Base-by-base conservation (phyloP, 2,797 vertebrate genomes). In the Lepus oiostolus region DNA sequence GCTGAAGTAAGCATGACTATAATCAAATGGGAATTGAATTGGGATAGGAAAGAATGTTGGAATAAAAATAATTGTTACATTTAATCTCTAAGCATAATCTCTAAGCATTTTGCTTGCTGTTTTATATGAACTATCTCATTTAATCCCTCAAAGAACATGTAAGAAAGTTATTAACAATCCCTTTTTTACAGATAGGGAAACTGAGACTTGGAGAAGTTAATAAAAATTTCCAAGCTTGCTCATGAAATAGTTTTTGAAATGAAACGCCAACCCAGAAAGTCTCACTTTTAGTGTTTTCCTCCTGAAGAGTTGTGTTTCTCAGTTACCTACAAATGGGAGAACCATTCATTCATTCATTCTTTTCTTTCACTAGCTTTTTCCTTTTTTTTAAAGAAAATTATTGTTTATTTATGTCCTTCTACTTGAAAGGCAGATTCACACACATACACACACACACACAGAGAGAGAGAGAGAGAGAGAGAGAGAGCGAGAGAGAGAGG, bases 11-110 rank as follows among this genome's bases (percentile, higher is more conserved):
- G 87, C n/a, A 91, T 86, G 77, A 68, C 60, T 90, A 17, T 94
- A 93, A 75, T 93, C 71, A 96, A 81, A 82, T 14, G 91, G 72
- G 32, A 96, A 94, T 58, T 96, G 81, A 91, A n/a, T 95, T 79
- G 74, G n/a, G 38, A 88, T 60, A 70, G 65, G 32, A 94, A 87
- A 91, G 88, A 80, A 70, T 42, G 17, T 19, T 86, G 47, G 22
- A 89, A 88, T 47, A 93, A 91, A 90, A 96, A 92, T 65, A 88
- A 91, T 63, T 58, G 35, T 76, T 50, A 32, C 32, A 79, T 90
- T 95, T 87, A 93, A 88, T 91, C 80, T 93, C 30, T 14, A 93
- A 67, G 19, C 42, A 47, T 87, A 93, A 88, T 91, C 80, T 93
- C 30, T 14, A 93, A 67, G 19, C 2, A 30, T 74, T 88, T 8